A percentile compares a stretch with the other conserved stretches of the same genome.
Evolutionary conservation across 2,888 invertebrate genomes (phyloP).

Genomic region (Agonum fuliginosum): DNA sequence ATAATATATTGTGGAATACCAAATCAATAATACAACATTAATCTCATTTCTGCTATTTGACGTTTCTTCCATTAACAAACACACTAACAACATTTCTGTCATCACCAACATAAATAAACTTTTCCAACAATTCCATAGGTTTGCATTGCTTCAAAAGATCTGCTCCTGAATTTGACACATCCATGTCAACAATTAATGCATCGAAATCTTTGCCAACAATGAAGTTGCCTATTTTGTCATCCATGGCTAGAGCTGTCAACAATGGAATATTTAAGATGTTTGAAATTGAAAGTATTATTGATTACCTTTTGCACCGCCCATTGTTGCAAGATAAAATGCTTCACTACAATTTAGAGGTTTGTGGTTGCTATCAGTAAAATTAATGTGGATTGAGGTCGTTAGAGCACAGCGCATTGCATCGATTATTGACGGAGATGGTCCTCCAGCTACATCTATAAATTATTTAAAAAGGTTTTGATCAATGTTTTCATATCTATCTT

Average conservation of each 20-base stretch:
- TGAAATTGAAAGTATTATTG: constrained; percentile 41
- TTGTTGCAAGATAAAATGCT: constrained; percentile 88
- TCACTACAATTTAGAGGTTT: constrained; percentile 82
- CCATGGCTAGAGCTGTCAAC: constrained; percentile 82
- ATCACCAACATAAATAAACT: constrained; percentile 87
- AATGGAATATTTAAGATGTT: neutral
- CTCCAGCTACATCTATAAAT: constrained; percentile 86
- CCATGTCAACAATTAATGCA: constrained; percentile 86
- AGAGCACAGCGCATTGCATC: constrained; percentile 84
- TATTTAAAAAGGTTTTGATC: neutral
- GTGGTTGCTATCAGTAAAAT: constrained; percentile 72
- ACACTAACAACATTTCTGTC: constrained; percentile 87
- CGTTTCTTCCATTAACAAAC: constrained; percentile 82
- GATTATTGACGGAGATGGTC: constrained; percentile 84
- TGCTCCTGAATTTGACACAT: constrained; percentile 72
- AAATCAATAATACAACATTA: constrained; percentile 3
- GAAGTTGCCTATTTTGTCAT: constrained; percentile 87
- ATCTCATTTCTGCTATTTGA: constrained; percentile 69
- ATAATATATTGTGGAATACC: too few relatives aligned
- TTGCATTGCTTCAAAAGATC: constrained; percentile 75
- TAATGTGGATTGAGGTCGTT: constrained; percentile 82
- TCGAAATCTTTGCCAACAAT: constrained; percentile 89
- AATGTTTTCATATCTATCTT: too few relatives aligned
- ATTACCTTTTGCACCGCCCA: constrained; percentile 88
- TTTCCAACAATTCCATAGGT: constrained; percentile 80